Base-by-base conservation (phyloP, 35 echinoderm and acorn worm genomes). In the Heliocidaris erythrogramma region DNA sequence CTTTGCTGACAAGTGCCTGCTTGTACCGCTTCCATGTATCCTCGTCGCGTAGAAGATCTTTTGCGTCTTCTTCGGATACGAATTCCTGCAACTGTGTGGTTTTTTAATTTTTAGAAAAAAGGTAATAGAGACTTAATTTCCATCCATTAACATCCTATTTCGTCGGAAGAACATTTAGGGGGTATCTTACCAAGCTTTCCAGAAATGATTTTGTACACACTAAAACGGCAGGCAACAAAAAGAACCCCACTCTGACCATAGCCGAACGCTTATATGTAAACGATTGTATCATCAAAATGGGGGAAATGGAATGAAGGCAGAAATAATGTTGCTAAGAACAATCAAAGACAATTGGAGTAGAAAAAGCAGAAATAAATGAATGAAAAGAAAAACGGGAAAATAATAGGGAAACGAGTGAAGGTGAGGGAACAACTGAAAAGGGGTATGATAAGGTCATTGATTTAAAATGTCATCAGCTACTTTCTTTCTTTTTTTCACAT, bases 1-100 rank as follows among this genome's bases (percentile, higher is more conserved):
- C n/a, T 59, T 59, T 91, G 31, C 95, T 90, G 88, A 97, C 93
- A 13, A 97, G 47, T 35, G 92, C 61, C 78, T 90, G 32, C 92
- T 97, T 97, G 56, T 97, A 97, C 30, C 92, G 69, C 88, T 93
- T 50, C 96, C 96, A 97, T 30, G 94, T 95, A 35, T 97, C 94
- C 47, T 97, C 93, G 7, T 92, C 85, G 29, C 88, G 90, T 11
- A 97, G 47, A 49, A 87, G 50, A 24, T 95, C 85, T 31, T 60
- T 97, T n/a, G 96, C 96, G 59, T 95, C 96, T 93, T 95, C 96
- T 85, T 97, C 96, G 0, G 90, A 93, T 31, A 95, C 92, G 85
- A 86, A 97, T 60, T 97, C 94, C 31, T 91, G 88, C 53, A 95
- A 60, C 96, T 97, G 60, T 93, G 21, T n/a, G 35, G n/a, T 85